phyloP scores from a whole-genome alignment of 92 coral and sea anemone genomes.

The Chrysogorgia sp. region DNA sequence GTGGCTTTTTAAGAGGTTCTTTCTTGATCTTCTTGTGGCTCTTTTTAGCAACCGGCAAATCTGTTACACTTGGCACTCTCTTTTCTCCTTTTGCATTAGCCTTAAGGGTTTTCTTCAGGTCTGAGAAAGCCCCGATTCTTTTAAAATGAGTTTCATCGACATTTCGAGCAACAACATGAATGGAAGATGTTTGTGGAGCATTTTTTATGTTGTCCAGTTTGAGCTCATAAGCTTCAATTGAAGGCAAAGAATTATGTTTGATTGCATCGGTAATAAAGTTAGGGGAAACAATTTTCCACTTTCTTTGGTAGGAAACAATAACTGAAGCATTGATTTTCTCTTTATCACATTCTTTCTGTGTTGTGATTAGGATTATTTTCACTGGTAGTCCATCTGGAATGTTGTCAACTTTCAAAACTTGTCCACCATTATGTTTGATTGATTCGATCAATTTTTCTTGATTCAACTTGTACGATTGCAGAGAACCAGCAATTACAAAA shows the following conservation, averaged over 20 bases:
- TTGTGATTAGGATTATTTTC: constrained; percentile 17
- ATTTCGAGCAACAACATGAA: constrained; percentile 14
- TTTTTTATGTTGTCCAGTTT: constrained; percentile 13
- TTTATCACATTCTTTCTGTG: constrained; percentile 30
- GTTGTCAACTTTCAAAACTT: constrained; percentile 24
- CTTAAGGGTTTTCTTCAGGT: constrained; percentile 27
- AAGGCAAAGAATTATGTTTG: constrained; percentile 8
- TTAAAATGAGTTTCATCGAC: constrained; percentile 19
- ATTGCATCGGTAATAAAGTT: constrained; percentile 17
- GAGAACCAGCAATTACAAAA: constrained; percentile 29
- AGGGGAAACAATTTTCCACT: constrained; percentile 25
- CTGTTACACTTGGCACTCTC: neutral
- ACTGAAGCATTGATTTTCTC: constrained; percentile 19
- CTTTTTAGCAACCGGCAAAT: neutral
- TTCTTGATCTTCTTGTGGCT: constrained; percentile 9
- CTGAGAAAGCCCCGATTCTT: constrained; percentile 22
- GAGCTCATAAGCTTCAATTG: constrained; percentile 17
- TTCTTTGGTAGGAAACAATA: constrained; percentile 15
- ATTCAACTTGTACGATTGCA: constrained; percentile 30
- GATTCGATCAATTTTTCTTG: constrained; percentile 30
- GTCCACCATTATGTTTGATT: constrained; percentile 24
- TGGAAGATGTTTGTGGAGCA: constrained; percentile 17
- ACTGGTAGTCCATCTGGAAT: constrained; percentile 42
- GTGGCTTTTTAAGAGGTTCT: constrained; percentile 15
- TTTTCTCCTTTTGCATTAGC: constrained; percentile 31